Percentiles rank a stretch among this genome's conserved stretches.
Evolutionary conservation across 1,140 invertebrate genomes (phyloP).

Genomic region (Apis florea): DNA sequence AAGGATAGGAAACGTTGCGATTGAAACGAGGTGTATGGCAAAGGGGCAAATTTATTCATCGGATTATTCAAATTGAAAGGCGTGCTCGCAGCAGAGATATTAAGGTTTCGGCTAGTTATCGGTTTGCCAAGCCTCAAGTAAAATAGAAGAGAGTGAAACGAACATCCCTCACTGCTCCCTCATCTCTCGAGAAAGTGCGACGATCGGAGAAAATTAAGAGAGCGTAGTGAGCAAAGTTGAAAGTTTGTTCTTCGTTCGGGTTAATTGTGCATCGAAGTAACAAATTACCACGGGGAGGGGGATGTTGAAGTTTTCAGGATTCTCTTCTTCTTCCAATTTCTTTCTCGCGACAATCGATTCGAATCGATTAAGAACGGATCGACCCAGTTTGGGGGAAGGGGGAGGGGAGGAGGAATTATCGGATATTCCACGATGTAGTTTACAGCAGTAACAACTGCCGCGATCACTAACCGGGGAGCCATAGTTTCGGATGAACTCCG

Average conservation of each 20-base stretch:
- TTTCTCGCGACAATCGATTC: neutral
- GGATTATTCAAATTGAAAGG: conserved; percentile 53
- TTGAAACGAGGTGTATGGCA: conserved; percentile 9
- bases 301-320: too few relatives aligned
- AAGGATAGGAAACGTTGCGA: neutral
- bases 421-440: neutral
- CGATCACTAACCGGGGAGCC: neutral
- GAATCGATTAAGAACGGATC: neutral
- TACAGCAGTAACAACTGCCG: neutral
- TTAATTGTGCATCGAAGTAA: too few relatives aligned
- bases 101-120: conserved; percentile 40
- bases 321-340: too few relatives aligned
- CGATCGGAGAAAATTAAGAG: neutral
- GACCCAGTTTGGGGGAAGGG: neutral
- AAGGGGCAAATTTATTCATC: conserved; percentile 48
- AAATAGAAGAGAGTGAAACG: conserved; percentile 12
- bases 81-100: conserved; percentile 29
- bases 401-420: neutral
- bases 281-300: too few relatives aligned
- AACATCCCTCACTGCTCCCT: neutral
- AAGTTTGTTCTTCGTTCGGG: too few relatives aligned
- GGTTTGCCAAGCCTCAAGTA: neutral
- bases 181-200: neutral
- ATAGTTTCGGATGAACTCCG: conserved; percentile 17
- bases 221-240: too few relatives aligned